Evolutionary conservation across 2,113 vertebrate species (phyloP).

Genomic region (Colistium nudipinnis): DNA sequence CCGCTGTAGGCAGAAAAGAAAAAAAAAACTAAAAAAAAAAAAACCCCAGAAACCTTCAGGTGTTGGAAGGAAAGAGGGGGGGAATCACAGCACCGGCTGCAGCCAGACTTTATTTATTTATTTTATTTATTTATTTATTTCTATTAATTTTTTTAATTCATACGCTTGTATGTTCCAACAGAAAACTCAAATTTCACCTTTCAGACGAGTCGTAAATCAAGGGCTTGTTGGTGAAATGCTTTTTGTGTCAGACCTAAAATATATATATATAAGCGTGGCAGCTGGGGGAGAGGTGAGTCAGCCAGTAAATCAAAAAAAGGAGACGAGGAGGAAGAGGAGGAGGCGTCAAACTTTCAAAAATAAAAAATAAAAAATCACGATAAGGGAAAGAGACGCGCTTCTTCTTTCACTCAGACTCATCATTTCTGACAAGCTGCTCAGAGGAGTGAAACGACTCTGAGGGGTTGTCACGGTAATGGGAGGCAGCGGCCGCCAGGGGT

Average conservation of each 20-base stretch:
- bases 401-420: slow-evolving; percentile 13
- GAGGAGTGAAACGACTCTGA: neutral
- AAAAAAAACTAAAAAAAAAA: no score
- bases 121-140: neutral
- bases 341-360: slow-evolving; percentile 24
- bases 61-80: slow-evolving; percentile 1
- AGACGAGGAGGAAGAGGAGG: slow-evolving; percentile 15
- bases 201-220: slow-evolving; percentile 67
- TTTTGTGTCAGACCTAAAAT: slow-evolving; percentile 62
- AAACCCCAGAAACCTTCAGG: slow-evolving; percentile 11
- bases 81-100: slow-evolving; percentile 20
- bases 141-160: no score
- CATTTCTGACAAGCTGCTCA: slow-evolving; percentile 20
- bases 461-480: slow-evolving; percentile 23
- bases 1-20: slow-evolving; percentile 18
- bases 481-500: slow-evolving; percentile 74
- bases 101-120: slow-evolving; percentile 20
- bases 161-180: no score
- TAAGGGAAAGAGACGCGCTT: slow-evolving; percentile 5
- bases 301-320: slow-evolving; percentile 35
- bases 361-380: slow-evolving; percentile 15
- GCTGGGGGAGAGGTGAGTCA: slow-evolving; percentile 45
- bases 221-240: slow-evolving; percentile 62
- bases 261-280: slow-evolving; percentile 53
- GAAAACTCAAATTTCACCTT: slow-evolving; percentile 72